phyloP scores from a whole-genome alignment of 2,113 vertebrate species.

The Vulpes ferrilata region DNA sequence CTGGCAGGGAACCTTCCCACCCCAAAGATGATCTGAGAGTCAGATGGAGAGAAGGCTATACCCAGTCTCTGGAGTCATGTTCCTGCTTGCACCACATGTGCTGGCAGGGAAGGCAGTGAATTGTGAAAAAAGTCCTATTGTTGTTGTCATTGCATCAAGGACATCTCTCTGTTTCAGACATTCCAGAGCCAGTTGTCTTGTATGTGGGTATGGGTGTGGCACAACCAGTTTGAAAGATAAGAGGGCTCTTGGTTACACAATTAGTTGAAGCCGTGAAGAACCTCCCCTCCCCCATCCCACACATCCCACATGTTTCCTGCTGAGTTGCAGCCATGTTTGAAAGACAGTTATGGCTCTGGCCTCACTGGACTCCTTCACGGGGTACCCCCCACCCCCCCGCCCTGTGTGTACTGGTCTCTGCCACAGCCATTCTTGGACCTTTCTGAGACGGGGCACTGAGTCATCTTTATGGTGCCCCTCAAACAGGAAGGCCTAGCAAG shows the following conservation, averaged over 20 bases:
- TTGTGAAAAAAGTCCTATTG: not conserved
- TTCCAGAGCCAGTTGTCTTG: not conserved
- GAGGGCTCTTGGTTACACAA: not conserved
- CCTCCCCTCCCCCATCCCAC: fast-evolving
- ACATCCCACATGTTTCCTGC: not conserved
- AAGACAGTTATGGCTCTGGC: not conserved
- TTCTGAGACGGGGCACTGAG: not conserved
- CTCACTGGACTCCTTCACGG: not conserved
- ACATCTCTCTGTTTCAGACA: not conserved
- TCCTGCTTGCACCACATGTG: not conserved
- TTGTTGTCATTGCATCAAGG: not conserved
- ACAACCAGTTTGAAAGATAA: not conserved
- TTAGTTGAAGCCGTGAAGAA: not conserved
- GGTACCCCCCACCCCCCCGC: too few relatives aligned
- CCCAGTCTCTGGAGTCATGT: not conserved
- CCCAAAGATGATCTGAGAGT: not conserved
- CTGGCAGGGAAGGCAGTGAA: not conserved
- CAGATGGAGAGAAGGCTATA: not conserved
- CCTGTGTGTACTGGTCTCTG: not conserved
- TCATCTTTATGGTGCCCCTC: not conserved
- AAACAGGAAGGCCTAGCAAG: not conserved
- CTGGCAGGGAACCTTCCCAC: not conserved
- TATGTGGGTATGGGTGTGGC: not conserved
- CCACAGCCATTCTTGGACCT: not conserved
- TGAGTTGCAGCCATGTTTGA: constrained; percentile 41